phyloP scores from a whole-genome alignment of 2,888 invertebrate genomes.

The Ernsta delagoae region DNA sequence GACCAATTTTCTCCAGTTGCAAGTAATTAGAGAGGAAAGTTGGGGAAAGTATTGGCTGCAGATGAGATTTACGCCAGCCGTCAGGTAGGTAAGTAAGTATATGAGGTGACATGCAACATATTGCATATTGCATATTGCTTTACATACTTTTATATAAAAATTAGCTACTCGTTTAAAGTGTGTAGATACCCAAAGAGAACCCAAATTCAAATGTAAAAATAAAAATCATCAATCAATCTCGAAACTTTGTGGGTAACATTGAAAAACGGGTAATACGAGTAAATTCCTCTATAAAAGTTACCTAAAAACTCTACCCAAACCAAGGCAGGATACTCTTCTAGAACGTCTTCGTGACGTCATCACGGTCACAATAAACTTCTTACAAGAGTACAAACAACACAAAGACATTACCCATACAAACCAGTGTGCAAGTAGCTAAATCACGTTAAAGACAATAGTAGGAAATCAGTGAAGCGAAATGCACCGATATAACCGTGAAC shows the following conservation, averaged over 20 bases:
- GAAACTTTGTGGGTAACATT: too few species aligned
- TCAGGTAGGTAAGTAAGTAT: not conserved
- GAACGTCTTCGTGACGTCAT: not conserved
- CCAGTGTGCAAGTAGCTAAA: not conserved
- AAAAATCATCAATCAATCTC: too few species aligned
- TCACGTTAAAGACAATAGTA: not conserved
- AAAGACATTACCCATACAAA: not conserved
- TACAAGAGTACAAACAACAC: not conserved
- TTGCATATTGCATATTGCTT: too few species aligned
- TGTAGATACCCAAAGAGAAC: too few species aligned
- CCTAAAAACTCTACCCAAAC: too few species aligned
- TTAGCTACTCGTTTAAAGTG: too few species aligned
- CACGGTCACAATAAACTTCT: not conserved
- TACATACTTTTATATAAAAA: too few species aligned
- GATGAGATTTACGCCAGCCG: too few species aligned
- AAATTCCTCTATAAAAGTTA: too few species aligned
- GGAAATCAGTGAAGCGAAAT: conserved; percentile 2
- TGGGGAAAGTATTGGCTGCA: not conserved
- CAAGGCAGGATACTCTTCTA: too few species aligned
- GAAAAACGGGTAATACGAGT: too few species aligned
- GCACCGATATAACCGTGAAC: not conserved
- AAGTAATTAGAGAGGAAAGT: not conserved
- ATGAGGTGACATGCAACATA: not conserved
- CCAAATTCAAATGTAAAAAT: too few species aligned
- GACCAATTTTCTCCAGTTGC: not conserved